Percentiles rank a stretch among this genome's conserved stretches.
Evolutionary conservation across 2,888 invertebrate species (phyloP).

Genomic region (Neria commutata): DNA sequence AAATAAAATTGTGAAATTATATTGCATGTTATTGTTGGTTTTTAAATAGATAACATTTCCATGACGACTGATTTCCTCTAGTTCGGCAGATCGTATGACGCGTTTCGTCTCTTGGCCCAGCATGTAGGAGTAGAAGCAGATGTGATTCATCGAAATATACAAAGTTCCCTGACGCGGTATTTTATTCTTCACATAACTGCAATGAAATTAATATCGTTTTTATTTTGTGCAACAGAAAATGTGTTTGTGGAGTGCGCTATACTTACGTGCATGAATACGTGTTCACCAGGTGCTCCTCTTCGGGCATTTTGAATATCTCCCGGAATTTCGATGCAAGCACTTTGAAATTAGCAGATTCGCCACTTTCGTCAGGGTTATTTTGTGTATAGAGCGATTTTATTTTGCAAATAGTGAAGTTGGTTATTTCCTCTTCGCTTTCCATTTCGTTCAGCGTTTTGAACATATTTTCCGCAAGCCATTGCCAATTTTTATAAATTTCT

Average conservation of each 20-base stretch:
- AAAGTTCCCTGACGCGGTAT: slow-evolving; percentile 96
- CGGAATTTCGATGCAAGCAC: slow-evolving; percentile 90
- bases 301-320: slow-evolving; percentile 86
- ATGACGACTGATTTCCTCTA: slow-evolving; percentile 77
- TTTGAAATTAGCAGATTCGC: slow-evolving; percentile 63
- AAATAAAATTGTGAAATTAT: slow-evolving; percentile 90
- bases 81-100: slow-evolving; percentile 77
- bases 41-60: slow-evolving; percentile 82
- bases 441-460: slow-evolving; percentile 86
- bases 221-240: not conserved
- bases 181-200: slow-evolving; percentile 90
- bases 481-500: slow-evolving; percentile 92
- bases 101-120: slow-evolving; percentile 89
- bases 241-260: not conserved
- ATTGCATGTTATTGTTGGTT: slow-evolving; percentile 80
- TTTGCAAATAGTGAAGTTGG: slow-evolving; percentile 94
- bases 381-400: slow-evolving; percentile 92
- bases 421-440: slow-evolving; percentile 91
- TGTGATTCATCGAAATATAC: slow-evolving; percentile 94
- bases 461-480: slow-evolving; percentile 89
- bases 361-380: slow-evolving; percentile 61
- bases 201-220: slow-evolving; percentile 39
- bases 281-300: slow-evolving; percentile 94
- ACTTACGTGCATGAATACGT: slow-evolving; percentile 90
- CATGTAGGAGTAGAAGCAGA: slow-evolving; percentile 95